Percentiles rank a stretch among this genome's conserved stretches.
Evolutionary conservation across 2,888 invertebrate genomes (phyloP).

Genomic region (Calameuta pallipes): DNA sequence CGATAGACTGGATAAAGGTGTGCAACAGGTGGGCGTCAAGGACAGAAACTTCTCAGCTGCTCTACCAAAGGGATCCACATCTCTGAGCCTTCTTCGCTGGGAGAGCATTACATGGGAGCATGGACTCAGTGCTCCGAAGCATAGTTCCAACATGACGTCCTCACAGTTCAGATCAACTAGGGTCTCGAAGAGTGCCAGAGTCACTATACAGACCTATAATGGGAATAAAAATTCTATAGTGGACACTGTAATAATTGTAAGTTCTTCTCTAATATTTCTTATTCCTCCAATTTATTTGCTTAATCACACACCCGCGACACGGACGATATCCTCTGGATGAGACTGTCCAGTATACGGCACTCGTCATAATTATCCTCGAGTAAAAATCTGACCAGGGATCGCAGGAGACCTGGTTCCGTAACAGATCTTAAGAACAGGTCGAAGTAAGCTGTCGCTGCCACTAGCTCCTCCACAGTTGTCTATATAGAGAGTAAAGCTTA

Average conservation of each 20-base stretch:
- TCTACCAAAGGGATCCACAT: slow-evolving; percentile 79
- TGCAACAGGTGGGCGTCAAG: slow-evolving; percentile 77
- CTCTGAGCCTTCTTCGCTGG: slow-evolving; percentile 78
- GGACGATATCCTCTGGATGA: slow-evolving; percentile 81
- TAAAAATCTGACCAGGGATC: slow-evolving; percentile 87
- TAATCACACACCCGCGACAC: slow-evolving; percentile 75
- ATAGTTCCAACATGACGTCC: slow-evolving; percentile 93
- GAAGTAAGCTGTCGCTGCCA: slow-evolving; percentile 92
- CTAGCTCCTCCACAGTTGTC: slow-evolving; percentile 88
- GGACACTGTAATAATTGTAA: slow-evolving; percentile 19
- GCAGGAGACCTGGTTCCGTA: slow-evolving; percentile 84
- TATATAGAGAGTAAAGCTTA: slow-evolving; percentile 65
- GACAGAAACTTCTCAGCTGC: slow-evolving; percentile 82
- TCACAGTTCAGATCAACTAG: slow-evolving; percentile 93
- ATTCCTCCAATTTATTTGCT: slow-evolving; percentile 1
- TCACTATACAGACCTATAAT: slow-evolving; percentile 82
- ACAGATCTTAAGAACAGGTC: slow-evolving; percentile 91
- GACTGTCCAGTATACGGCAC: slow-evolving; percentile 81
- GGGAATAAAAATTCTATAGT: slow-evolving; percentile 17
- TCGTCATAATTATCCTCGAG: slow-evolving; percentile 87
- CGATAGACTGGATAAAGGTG: slow-evolving; percentile 25
- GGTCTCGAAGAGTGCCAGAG: slow-evolving; percentile 90
- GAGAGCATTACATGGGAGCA: slow-evolving; percentile 85
- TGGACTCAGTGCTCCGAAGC: slow-evolving; percentile 86
- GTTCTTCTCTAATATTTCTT: not conserved